Conservation (phyloP, 2,888 invertebrate species). For the Oscheius onirici region DNA sequence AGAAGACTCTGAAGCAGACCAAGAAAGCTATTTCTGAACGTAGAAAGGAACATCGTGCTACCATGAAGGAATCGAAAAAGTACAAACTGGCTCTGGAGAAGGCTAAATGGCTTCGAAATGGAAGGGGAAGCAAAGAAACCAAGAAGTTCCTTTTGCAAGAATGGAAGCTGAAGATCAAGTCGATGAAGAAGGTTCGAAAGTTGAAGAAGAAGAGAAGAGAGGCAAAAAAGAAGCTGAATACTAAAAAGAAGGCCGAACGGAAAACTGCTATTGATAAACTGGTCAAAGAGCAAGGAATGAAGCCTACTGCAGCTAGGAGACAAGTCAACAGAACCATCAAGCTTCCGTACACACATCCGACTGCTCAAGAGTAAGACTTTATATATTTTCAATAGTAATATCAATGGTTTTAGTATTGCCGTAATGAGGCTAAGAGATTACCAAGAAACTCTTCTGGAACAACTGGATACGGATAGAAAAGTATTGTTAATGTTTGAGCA, state of each 20-base stretch:
- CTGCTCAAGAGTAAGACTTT: conserved; percentile 6
- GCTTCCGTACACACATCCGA: conserved; percentile 3
- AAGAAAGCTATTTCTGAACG: too few species aligned
- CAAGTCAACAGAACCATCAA: neutral
- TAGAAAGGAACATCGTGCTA: too few species aligned
- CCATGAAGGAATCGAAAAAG: too few species aligned
- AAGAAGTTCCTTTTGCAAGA: too few species aligned
- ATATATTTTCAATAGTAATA: neutral
- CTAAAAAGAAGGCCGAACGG: neutral
- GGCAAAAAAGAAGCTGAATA: neutral
- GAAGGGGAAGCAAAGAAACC: neutral
- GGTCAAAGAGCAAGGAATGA: neutral
- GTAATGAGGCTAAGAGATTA: neutral
- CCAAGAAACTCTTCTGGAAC: neutral
- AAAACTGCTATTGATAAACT: neutral
- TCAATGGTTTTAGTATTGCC: conserved; percentile 11
- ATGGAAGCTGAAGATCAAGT: too few species aligned
- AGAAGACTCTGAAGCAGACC: too few species aligned
- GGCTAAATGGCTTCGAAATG: too few species aligned
- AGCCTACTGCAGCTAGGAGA: neutral
- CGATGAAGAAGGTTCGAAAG: neutral
- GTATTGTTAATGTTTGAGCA: conserved; percentile 1
- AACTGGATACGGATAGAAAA: neutral
- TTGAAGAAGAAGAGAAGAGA: conserved; percentile 2
- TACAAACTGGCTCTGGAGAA: too few species aligned